Conservation (phyloP, 2,888 invertebrate species). For the Tipula vernalis region DNA sequence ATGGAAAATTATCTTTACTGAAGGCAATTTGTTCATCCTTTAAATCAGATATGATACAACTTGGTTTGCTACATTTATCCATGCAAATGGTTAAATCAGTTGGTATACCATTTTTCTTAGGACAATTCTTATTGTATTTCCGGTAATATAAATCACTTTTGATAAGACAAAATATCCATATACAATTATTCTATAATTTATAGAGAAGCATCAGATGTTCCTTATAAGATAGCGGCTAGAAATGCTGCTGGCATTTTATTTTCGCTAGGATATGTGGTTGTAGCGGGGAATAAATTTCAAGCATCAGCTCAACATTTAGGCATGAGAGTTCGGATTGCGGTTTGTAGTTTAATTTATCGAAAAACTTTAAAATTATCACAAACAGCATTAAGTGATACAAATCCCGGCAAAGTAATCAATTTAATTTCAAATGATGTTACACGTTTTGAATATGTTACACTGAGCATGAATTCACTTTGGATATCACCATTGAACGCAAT, state of each 20-base stretch:
- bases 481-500: constrained; percentile 55
- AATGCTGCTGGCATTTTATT: constrained; percentile 39
- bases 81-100: constrained; percentile 12
- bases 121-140: constrained; percentile 18
- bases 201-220: constrained; percentile 37
- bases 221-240: constrained; percentile 40
- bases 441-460: constrained; percentile 63
- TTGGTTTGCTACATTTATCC: constrained; percentile 16
- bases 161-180: not conserved
- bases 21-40: constrained; percentile 19
- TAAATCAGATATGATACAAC: constrained; percentile 17
- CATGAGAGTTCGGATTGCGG: constrained; percentile 67
- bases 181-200: not conserved
- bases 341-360: constrained; percentile 72
- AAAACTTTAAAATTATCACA: constrained; percentile 64
- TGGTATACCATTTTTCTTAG: constrained; percentile 17
- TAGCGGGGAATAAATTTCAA: constrained; percentile 48
- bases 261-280: constrained; percentile 31
- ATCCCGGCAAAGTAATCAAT: constrained; percentile 79
- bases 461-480: constrained; percentile 69
- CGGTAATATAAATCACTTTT: constrained; percentile 13
- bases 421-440: constrained; percentile 78
- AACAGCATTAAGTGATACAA: constrained; percentile 64
- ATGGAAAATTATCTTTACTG: constrained; percentile 16
- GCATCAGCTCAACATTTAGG: constrained; percentile 64